Conservation (phyloP, 2,888 invertebrate species). For the Peribatodes rhomboidaria region DNA sequence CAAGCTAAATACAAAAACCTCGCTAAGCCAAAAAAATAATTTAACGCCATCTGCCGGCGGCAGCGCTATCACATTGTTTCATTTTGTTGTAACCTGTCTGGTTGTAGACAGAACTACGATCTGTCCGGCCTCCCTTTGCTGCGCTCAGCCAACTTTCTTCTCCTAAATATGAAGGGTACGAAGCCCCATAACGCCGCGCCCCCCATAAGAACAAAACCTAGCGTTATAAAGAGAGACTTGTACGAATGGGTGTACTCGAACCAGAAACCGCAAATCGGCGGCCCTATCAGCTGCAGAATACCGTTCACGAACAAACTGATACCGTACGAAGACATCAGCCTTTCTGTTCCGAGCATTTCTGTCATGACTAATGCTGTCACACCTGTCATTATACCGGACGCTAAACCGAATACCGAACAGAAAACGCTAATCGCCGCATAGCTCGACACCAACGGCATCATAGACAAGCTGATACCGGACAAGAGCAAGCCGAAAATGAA, state of each 20-base stretch:
- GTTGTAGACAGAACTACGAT: slow-evolving; percentile 54
- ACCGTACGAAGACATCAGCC: slow-evolving; percentile 94
- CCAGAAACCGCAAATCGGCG: slow-evolving; percentile 93
- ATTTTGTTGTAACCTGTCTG: slow-evolving; percentile 1
- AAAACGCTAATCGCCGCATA: slow-evolving; percentile 89
- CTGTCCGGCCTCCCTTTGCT: slow-evolving; percentile 52
- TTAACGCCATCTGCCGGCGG: background rate
- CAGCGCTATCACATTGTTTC: background rate
- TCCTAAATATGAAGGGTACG: slow-evolving; percentile 89
- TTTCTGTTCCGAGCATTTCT: slow-evolving; percentile 93
- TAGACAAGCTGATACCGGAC: slow-evolving; percentile 91
- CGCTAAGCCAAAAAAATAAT: background rate
- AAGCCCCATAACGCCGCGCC: slow-evolving; percentile 92
- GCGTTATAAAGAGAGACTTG: slow-evolving; percentile 90
- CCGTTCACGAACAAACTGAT: slow-evolving; percentile 95
- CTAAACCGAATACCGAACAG: slow-evolving; percentile 92
- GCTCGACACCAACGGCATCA: slow-evolving; percentile 89
- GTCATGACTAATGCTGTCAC: slow-evolving; percentile 96
- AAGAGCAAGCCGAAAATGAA: slow-evolving; percentile 92
- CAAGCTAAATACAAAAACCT: background rate
- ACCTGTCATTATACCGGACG: slow-evolving; percentile 94
- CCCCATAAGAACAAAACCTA: slow-evolving; percentile 90
- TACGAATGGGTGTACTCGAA: slow-evolving; percentile 88
- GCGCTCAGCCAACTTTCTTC: slow-evolving; percentile 59
- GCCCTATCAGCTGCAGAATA: slow-evolving; percentile 92